phyloP scores from a whole-genome alignment of 2,888 invertebrate species.

The Drosophila atroscutellata region DNA sequence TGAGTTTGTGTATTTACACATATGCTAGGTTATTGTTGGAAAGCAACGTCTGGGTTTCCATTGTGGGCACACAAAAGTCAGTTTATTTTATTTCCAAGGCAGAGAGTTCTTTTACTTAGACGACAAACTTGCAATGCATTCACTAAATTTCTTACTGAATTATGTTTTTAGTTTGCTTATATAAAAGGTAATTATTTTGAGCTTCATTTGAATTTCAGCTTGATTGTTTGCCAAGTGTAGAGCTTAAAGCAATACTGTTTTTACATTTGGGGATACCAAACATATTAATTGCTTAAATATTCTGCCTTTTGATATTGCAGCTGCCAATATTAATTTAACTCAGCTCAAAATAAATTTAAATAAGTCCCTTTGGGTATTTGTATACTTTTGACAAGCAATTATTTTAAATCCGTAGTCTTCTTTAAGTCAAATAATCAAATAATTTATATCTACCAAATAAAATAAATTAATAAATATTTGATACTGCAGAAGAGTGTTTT shows the following conservation, averaged over 20 bases:
- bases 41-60: slow-evolving; percentile 45
- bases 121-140: neutral
- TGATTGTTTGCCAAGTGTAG: no score
- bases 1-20: slow-evolving; percentile 28
- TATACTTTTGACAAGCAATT: neutral
- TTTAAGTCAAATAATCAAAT: no score
- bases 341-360: neutral
- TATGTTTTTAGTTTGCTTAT: neutral
- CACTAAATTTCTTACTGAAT: neutral
- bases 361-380: no score
- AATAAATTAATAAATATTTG: neutral
- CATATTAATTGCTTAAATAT: no score
- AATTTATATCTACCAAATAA: neutral
- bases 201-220: neutral
- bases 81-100: slow-evolving; percentile 15
- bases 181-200: neutral
- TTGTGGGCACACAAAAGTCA: slow-evolving; percentile 68
- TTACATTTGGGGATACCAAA: no score
- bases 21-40: slow-evolving; percentile 35
- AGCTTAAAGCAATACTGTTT: neutral
- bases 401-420: neutral
- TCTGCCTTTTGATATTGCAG: no score
- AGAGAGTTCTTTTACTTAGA: neutral
- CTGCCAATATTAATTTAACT: neutral
- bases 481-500: neutral